phyloP scores from a whole-genome alignment of 2,888 invertebrate genomes.

The Petrolisthes cinctipes region DNA sequence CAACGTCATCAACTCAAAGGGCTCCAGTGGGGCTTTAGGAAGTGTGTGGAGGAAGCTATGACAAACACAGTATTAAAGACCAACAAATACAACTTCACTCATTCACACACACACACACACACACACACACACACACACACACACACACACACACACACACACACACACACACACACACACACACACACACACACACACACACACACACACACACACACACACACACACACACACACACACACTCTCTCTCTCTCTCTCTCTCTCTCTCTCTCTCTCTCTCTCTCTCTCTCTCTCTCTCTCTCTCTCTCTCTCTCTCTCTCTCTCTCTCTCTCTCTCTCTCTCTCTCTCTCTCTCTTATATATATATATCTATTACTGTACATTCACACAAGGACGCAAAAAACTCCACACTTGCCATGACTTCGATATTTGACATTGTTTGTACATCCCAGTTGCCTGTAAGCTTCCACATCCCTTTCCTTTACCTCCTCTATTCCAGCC shows the following conservation, averaged over 20 bases:
- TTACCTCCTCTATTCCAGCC: no score
- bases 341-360: constrained; percentile 16
- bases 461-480: no score
- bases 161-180: constrained; percentile 1
- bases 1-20: no score
- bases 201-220: constrained; percentile 13
- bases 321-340: constrained; percentile 3
- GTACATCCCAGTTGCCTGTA: no score
- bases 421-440: no score
- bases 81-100: not conserved
- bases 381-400: not conserved
- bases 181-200: constrained; percentile 53
- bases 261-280: not conserved
- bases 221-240: constrained; percentile 5
- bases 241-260: not conserved
- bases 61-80: not conserved
- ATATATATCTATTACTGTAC: not conserved
- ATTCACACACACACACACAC: not conserved
- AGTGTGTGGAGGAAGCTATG: no score
- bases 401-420: not conserved
- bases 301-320: not conserved
- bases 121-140: constrained; percentile 1
- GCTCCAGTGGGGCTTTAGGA: no score
- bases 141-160: not conserved
- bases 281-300: not conserved